A percentile compares a stretch with the other conserved stretches of the same genome.
These are phyloP conservation scores for Chalcosyrphus nemorum DNA, from an alignment of 2,888 invertebrate species.

Conservation along the genomic window DNA sequence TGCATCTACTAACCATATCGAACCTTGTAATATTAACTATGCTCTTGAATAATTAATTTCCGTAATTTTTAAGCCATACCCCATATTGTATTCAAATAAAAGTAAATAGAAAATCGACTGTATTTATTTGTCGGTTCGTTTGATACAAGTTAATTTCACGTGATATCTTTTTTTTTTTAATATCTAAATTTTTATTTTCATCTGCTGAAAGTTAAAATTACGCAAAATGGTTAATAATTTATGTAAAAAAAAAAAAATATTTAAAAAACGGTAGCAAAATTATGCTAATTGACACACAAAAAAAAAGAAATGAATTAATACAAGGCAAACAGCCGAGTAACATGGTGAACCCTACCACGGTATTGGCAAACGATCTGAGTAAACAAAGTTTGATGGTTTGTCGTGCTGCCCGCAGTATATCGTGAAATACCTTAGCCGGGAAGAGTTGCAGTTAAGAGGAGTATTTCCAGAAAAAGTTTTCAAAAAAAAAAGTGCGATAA, in stretches of 20 bases:
- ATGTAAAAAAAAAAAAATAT: slow-evolving; percentile 17
- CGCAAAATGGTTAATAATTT: slow-evolving; percentile 21
- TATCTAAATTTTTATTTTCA: neutral
- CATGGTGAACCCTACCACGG: neutral
- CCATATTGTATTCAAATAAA: neutral
- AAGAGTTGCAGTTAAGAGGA: neutral
- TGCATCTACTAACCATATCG: neutral
- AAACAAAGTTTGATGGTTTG: slow-evolving; percentile 1
- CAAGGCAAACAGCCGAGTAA: slow-evolving; percentile 23
- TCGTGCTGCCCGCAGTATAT: neutral
- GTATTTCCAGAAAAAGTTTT: neutral
- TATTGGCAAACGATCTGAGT: slow-evolving; percentile 26
- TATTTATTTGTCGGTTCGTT: neutral
- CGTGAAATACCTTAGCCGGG: slow-evolving; percentile 1
- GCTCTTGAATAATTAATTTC: neutral
- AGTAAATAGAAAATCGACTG: no score
- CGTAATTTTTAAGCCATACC: neutral
- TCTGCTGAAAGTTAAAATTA: slow-evolving; percentile 19
- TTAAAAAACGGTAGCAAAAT: slow-evolving; percentile 9
- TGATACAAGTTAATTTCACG: neutral
- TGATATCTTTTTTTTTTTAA: neutral
- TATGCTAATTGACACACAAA: slow-evolving; percentile 44
- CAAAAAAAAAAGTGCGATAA: neutral
- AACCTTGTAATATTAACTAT: slow-evolving; percentile 15
- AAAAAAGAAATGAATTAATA: slow-evolving; percentile 26